Base-by-base conservation (phyloP, 1,140 invertebrate species). In the Papilio machaon region DNA sequence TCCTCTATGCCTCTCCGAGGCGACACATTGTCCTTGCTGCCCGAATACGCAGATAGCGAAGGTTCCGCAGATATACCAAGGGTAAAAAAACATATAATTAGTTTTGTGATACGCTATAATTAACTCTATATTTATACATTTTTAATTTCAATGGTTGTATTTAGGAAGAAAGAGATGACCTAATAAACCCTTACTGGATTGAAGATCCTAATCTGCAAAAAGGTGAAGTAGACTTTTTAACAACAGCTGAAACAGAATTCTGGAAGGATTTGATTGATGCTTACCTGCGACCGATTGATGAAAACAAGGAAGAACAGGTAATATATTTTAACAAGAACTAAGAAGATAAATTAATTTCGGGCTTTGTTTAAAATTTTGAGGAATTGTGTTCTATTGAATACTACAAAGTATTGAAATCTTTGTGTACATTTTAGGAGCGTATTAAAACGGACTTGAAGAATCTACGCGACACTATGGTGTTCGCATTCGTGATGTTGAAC, bases 401-500 rank as follows among this genome's bases (percentile, higher is more conserved):
- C 11, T 11, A 15, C 1, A 67, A 35, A 6, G 19, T 46, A 46
- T 64, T 60, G 76, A n/a, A 19, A 38, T 17, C 11, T 70, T 70
- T 70, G 13, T 70, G 64, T 35, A 11, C 15, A 35, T 80, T 95
- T 92, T 95, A 99, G 97, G 97, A 96, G 85, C 96, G 97, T 95
- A 98, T 99, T 88, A 97, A 97, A 85, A 96, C 96, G 88, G 98
- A 98, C 94, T 95, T 99, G 88, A 98, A 97, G 95, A 98, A 98
- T 86, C 95, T 99, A 79, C 96, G 98, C 86, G 98, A 99, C 95
- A 97, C 97, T 88, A 98, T 98, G 82, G 98, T 99, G 38, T 99
- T 99, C 94, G 98, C 97, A 70, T 99, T 99, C 95, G 97, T 99
- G 95, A 99, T 99, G 98, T 95, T 99, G 88, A 99, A 99, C 95